Evolutionary conservation across 2,888 invertebrate species (phyloP), one percentile per base, ranked within the genome.

Genomic region (Glyphotaelius pellucidus): DNA sequence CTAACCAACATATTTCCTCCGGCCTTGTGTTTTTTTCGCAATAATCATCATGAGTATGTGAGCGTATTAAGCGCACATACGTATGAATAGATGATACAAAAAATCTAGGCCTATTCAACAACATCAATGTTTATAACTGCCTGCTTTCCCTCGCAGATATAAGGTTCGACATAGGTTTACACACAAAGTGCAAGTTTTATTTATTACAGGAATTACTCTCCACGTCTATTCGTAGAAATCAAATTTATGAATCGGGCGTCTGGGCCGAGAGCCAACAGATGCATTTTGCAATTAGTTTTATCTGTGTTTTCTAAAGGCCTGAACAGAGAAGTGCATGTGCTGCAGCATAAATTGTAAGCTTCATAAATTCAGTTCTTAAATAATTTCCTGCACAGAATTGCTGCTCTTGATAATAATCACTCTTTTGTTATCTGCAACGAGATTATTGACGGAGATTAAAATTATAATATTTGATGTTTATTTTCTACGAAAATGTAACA

Each of bases 211-310:
- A 67, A 67, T 67, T 67, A 84, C 32, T 84, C 84, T 35, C 38
- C 31, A 30, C 47, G 42, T 81, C 81, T 47, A 90, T 90, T 90
- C n/a, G 90, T 38, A 47, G 81, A 90, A 81, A 90, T 90, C 90
- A 38, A 80, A 90, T 90, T 90, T 80, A 42, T 80, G 90, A 80
- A 90, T 89, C 80, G 80, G 42, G 42, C n/a, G 80, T 12, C 80
- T 80, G 42, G 89, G 89, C 89, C 14, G 38, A 38, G 42, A 30
- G 42, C 89, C 89, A 89, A 80, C 80, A 31, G 80, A 80, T 80
- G 80, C 89, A 80, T 89, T 80, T 80, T 80, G 80, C 42, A 89
- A 89, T 89, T 89, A 89, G 89, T 80, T 80, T 89, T 80, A 88
- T 88, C 52, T 67, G 30, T 35, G 52, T 67, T 88, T 88, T 67